Percentiles rank a stretch among this genome's conserved stretches.
Evolutionary conservation across 2,113 vertebrate species (phyloP).

Genomic region (Chaenogobius annularis): DNA sequence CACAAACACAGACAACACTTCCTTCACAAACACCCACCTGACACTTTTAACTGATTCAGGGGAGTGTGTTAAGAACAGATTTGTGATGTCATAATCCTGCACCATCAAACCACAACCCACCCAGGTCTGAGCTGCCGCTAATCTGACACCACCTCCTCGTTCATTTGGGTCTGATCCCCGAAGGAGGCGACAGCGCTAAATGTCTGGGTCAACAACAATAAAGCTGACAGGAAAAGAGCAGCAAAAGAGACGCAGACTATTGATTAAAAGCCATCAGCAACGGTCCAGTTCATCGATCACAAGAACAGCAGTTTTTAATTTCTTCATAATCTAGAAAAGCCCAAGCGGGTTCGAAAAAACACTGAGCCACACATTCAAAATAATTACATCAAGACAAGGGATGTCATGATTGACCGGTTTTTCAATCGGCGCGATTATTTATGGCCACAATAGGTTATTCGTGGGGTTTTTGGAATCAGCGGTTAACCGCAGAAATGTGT

Average conservation of each 20-base stretch:
- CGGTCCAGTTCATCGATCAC: too few relatives aligned
- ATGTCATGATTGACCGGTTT: too few relatives aligned
- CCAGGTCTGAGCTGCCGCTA: constrained; percentile 30
- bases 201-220: constrained; percentile 32
- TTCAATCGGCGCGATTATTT: too few relatives aligned
- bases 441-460: too few relatives aligned
- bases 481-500: too few relatives aligned
- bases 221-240: constrained; percentile 12
- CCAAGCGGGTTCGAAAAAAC: not conserved
- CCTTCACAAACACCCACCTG: constrained; percentile 21
- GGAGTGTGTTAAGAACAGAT: constrained; percentile 37
- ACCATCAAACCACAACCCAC: not conserved
- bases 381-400: too few relatives aligned
- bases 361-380: too few relatives aligned
- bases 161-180: constrained; percentile 47
- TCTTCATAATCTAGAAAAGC: not conserved
- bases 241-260: not conserved
- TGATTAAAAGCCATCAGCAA: too few relatives aligned
- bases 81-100: constrained; percentile 28
- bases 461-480: too few relatives aligned
- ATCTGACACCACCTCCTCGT: constrained; percentile 54
- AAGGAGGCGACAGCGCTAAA: constrained; percentile 28
- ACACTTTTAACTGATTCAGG: constrained; percentile 32
- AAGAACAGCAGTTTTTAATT: not conserved
- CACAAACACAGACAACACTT: constrained; percentile 9